These are phyloP conservation scores for Lycorma delicatula DNA, from an alignment of 1,140 invertebrate genomes.

Conservation along the genomic window DNA sequence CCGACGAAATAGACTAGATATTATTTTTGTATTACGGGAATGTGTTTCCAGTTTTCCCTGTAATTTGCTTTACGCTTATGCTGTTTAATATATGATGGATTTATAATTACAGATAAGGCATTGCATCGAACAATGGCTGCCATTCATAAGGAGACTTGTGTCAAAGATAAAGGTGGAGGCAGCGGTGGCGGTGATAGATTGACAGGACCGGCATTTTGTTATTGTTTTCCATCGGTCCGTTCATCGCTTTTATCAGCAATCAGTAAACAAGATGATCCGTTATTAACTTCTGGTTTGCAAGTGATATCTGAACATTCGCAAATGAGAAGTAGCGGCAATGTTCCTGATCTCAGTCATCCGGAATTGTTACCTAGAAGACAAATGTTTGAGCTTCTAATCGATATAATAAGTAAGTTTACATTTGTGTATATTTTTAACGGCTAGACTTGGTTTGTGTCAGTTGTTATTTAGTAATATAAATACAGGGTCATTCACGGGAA, in stretches of 20 bases:
- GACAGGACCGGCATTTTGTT: conserved; percentile 68
- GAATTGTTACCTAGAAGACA: conserved; percentile 66
- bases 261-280: conserved; percentile 44
- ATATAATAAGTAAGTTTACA: conserved; percentile 58
- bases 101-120: conserved; percentile 38
- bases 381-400: conserved; percentile 70
- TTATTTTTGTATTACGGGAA: no score
- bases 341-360: conserved; percentile 56
- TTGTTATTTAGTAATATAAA: no score
- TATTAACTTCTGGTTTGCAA: conserved; percentile 53
- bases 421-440: conserved; percentile 1
- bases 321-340: conserved; percentile 40
- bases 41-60: no score
- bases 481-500: no score
- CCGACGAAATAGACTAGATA: no score
- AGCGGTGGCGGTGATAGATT: conserved; percentile 36
- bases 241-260: conserved; percentile 46
- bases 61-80: no score
- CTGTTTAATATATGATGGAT: no score
- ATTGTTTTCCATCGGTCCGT: conserved; percentile 71
- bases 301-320: conserved; percentile 63
- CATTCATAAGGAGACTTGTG: conserved; percentile 44
- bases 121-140: conserved; percentile 45
- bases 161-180: conserved; percentile 17
- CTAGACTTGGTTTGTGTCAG: no score